Conservation (phyloP, 2,113 vertebrate genomes). For the Carlito syrichta region DNA sequence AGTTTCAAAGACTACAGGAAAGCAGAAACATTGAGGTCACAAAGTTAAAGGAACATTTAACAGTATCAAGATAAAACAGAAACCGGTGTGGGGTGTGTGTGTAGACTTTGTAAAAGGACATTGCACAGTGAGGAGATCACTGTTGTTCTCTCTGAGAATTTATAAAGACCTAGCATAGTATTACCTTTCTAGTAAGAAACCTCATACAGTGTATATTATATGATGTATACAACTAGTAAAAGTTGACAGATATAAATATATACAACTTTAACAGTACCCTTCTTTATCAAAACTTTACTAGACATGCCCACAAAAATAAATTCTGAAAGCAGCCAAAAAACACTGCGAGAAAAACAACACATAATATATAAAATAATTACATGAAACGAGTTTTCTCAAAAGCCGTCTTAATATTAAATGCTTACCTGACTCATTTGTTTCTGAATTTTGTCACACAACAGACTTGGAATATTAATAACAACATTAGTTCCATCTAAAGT, state of each 20-base stretch:
- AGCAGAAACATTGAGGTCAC: background rate
- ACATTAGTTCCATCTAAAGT: constrained; percentile 84
- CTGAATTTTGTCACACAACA: constrained; percentile 84
- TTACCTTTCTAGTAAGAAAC: constrained; percentile 1
- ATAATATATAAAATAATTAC: background rate
- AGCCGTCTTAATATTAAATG: constrained; percentile 21
- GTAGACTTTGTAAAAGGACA: background rate
- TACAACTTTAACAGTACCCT: background rate
- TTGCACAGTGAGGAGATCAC: background rate
- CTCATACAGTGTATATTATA: background rate
- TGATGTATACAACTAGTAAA: background rate
- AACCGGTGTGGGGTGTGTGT: background rate
- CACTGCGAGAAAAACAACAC: background rate
- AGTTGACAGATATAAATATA: background rate
- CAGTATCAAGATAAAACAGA: background rate
- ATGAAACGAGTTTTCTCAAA: background rate
- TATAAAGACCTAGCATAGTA: constrained; percentile 1
- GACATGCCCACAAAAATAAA: background rate
- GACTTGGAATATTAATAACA: constrained; percentile 80
- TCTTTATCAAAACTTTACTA: background rate
- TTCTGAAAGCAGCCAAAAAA: background rate
- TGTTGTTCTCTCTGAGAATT: background rate
- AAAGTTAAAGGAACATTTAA: background rate
- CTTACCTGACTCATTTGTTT: constrained; percentile 83
- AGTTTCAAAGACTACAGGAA: background rate